Evolutionary conservation across 2,888 invertebrate species (phyloP).

Genomic region (Elgonia sp.): DNA sequence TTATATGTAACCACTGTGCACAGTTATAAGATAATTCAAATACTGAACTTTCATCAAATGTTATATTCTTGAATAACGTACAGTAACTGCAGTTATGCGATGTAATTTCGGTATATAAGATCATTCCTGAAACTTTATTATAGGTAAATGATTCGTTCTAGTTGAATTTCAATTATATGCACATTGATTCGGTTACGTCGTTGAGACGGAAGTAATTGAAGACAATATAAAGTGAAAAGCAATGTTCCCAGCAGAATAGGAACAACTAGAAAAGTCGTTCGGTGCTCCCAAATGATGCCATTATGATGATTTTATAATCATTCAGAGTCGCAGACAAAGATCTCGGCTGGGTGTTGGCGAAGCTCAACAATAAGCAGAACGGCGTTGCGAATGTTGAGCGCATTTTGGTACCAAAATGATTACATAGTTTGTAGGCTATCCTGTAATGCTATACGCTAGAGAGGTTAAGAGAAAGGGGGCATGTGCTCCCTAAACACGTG

Average conservation of each 20-base stretch:
- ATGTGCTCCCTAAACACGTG: constrained; percentile 66
- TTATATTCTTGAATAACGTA: no score
- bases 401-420: constrained; percentile 55
- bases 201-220: constrained; percentile 67
- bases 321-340: constrained; percentile 26
- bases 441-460: constrained; percentile 30
- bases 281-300: constrained; percentile 27
- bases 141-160: constrained; percentile 49
- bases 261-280: constrained; percentile 23
- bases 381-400: constrained; percentile 29
- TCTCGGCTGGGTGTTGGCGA: constrained; percentile 26
- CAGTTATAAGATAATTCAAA: no score
- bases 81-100: background rate
- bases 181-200: constrained; percentile 63
- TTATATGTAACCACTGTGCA: no score
- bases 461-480: constrained; percentile 72
- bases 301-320: constrained; percentile 42
- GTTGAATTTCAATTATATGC: constrained; percentile 53
- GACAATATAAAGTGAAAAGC: constrained; percentile 67
- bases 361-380: constrained; percentile 41
- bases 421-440: constrained; percentile 50
- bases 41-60: no score
- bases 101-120: background rate
- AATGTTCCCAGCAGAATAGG: constrained; percentile 42
- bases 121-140: constrained; percentile 46